Base-by-base conservation (phyloP, 1,140 invertebrate genomes). In the Drusus annulatus region DNA sequence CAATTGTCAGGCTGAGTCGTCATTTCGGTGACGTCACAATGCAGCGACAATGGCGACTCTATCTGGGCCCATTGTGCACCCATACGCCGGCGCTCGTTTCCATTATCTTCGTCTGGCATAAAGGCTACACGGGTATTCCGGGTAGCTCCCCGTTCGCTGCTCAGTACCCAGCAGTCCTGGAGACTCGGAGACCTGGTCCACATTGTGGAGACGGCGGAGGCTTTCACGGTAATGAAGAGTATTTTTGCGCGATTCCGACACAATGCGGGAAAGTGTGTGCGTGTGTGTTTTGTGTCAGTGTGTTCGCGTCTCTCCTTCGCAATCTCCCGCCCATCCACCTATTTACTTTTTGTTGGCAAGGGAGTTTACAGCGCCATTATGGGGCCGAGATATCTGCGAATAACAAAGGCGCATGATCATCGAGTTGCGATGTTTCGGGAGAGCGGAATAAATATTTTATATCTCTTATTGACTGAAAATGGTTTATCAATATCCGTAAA, bases 141-240 rank as follows among this genome's bases (percentile, higher is more conserved):
- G 0, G 31, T 36, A n/a, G n/a, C 28, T 6, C 28, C 2, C 2
- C 6, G 6, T 6, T 6, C 31, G 0, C 2, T 36, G 0, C 31
- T 6, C 36, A 45, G 78, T 83, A 78, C 79, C 62, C 51, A 60
- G 63, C 56, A 52, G 68, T 77, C 81, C 36, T 54, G 31, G 54
- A 77, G 73, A 45, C 10, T 45, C 10, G 45, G 56, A 60, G 65
- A 68, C 76, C 36, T 75, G 50, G 19, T 54, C 71, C 51, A 60
- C 73, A 80, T 82, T 81, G 82, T 81, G 73, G 56, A 79, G 25
- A 50, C 58, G 75, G 52, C 77, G 50, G 78, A 79, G 80, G 82
- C 82, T 83, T 81, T 83, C 82, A 81, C 71, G 76, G 80, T 83
- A 83, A 83, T 83, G 82, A 83, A 83, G 82, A 83, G 82, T 83